Conservation (phyloP, 2,113 vertebrate species). For the Tragelaphus strepsiceros region DNA sequence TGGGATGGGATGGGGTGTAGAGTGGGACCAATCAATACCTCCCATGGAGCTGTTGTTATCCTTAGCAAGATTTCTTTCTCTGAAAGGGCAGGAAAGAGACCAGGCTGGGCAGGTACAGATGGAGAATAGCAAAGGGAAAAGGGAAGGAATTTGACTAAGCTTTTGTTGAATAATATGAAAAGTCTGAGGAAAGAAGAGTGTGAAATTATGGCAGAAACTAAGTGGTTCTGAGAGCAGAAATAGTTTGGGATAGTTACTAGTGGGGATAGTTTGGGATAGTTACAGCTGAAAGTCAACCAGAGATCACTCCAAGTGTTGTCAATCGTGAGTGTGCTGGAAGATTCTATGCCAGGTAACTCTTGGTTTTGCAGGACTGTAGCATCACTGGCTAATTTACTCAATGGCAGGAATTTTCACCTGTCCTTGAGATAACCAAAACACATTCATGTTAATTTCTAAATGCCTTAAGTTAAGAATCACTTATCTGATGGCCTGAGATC, state of each 20-base stretch:
- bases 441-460: neutral
- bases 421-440: neutral
- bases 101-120: neutral
- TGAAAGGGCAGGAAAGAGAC: neutral
- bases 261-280: neutral
- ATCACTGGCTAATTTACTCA: neutral
- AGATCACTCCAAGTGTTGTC: neutral
- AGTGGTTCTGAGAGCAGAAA: neutral
- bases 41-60: neutral
- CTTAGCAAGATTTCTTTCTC: neutral
- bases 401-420: neutral
- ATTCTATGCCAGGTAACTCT: neutral
- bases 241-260: neutral
- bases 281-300: neutral
- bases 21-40: neutral
- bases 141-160: neutral
- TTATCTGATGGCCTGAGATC: neutral
- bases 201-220: neutral
- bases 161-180: neutral
- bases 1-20: neutral
- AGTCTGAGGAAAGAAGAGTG: neutral
- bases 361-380: neutral
- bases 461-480: neutral
- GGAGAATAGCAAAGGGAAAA: neutral
- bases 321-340: too few species aligned